Conservation (phyloP, 2,888 invertebrate species). For the Caenorhabditis sp. region DNA sequence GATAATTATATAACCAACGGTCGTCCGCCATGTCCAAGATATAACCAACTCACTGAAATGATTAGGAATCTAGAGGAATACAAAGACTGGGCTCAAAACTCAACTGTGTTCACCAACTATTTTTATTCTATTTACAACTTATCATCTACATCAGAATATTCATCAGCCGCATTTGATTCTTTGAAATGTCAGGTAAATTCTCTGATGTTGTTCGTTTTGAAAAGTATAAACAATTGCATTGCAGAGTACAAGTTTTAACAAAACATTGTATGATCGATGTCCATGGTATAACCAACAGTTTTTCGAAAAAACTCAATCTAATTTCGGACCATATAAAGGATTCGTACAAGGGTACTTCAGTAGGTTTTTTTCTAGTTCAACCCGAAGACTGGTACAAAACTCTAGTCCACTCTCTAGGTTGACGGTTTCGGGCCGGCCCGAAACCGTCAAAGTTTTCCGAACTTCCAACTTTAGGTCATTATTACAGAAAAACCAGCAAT, state of each 20-base stretch:
- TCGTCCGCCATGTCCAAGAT: conserved; percentile 24
- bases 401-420: too few species aligned
- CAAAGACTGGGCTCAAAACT: neutral
- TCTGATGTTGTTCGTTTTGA: neutral
- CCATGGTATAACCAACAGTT: conserved; percentile 34
- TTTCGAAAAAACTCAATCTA: conserved; percentile 11
- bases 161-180: neutral
- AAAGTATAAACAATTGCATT: neutral
- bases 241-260: conserved; percentile 24
- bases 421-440: too few species aligned
- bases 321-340: conserved; percentile 19
- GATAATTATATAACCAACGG: conserved; percentile 25
- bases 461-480: neutral
- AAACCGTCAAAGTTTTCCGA: neutral
- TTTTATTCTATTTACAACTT: neutral
- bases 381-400: too few species aligned
- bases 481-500: neutral
- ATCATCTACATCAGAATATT: neutral
- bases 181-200: neutral
- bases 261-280: conserved; percentile 20
- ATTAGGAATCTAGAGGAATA: neutral
- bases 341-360: conserved; percentile 28
- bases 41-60: conserved; percentile 9
- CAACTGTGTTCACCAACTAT: neutral
- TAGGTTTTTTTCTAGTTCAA: too few species aligned